These are phyloP conservation scores for Thaumetopoea pityocampa DNA, from an alignment of 1,140 invertebrate species.

Conservation along the genomic window DNA sequence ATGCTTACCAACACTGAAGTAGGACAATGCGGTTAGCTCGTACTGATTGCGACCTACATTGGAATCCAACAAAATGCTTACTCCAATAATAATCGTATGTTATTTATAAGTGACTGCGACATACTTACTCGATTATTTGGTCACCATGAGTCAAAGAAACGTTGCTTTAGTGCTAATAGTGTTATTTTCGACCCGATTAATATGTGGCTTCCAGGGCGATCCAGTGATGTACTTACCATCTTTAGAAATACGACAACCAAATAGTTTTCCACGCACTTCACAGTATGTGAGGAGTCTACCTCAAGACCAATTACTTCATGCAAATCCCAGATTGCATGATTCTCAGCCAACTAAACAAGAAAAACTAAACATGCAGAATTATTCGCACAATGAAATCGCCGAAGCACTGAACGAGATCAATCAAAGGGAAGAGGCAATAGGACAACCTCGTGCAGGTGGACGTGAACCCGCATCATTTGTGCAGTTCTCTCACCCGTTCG, in stretches of 20 bases:
- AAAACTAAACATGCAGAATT: constrained; percentile 6
- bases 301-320: constrained; percentile 6
- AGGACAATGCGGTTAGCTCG: constrained; percentile 23
- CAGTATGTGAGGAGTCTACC: too few relatives aligned
- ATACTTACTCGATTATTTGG: constrained; percentile 9
- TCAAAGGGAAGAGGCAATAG: constrained; percentile 10
- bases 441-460: constrained; percentile 10
- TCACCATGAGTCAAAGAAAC: constrained; percentile 10
- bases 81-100: constrained; percentile 15
- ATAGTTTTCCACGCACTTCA: constrained; percentile 1
- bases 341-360: not conserved
- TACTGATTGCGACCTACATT: constrained; percentile 15
- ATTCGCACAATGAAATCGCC: constrained; percentile 17
- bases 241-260: constrained; percentile 15
- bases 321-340: not conserved
- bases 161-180: not conserved
- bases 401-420: constrained; percentile 16
- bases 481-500: constrained; percentile 7
- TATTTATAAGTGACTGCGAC: constrained; percentile 20
- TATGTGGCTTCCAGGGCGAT: constrained; percentile 16
- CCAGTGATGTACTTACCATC: constrained; percentile 19
- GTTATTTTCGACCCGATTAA: constrained; percentile 1
- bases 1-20: constrained; percentile 32
- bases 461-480: constrained; percentile 7
- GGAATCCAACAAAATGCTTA: constrained; percentile 21